phyloP scores from a whole-genome alignment of 2,797 vertebrate species.

The Leptoclinus maculatus region DNA sequence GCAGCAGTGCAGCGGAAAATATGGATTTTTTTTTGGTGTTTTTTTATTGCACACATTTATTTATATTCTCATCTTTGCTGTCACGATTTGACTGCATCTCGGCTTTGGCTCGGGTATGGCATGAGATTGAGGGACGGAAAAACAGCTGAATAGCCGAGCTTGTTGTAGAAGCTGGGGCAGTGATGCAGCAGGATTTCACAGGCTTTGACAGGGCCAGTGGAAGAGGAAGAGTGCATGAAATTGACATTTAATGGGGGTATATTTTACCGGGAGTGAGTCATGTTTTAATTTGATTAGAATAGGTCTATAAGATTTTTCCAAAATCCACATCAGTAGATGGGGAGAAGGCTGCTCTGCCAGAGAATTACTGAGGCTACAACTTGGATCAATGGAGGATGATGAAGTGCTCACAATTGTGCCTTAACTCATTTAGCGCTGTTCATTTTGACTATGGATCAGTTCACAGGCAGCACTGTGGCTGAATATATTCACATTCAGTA shows the following conservation, averaged over 20 bases:
- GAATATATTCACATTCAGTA: conserved; percentile 40
- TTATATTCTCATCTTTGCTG: conserved; percentile 32
- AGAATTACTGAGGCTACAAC: conserved; percentile 43
- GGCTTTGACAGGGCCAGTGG: conserved; percentile 70
- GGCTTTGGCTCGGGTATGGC: conserved; percentile 25
- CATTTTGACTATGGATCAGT: conserved; percentile 41
- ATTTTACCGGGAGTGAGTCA: conserved; percentile 52
- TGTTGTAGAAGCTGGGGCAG: conserved; percentile 80
- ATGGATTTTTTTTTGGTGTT: conserved; percentile 21
- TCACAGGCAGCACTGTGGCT: conserved; percentile 37
- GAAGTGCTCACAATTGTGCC: conserved; percentile 61
- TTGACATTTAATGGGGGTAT: conserved; percentile 63
- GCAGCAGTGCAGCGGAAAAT: conserved; percentile 22
- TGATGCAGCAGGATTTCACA: conserved; percentile 89
- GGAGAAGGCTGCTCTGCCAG: conserved; percentile 24
- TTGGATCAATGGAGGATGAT: conserved; percentile 66
- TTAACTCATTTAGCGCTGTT: conserved; percentile 66
- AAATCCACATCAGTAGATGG: conserved; percentile 39
- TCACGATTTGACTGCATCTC: conserved; percentile 49
- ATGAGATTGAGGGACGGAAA: conserved; percentile 33
- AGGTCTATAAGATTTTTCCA: conserved; percentile 29
- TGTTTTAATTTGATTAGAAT: conserved; percentile 53
- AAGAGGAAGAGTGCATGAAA: conserved; percentile 61
- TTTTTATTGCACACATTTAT: conserved; percentile 27
- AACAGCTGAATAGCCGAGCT: conserved; percentile 72